Percentiles rank a stretch among this genome's conserved stretches.
Conservation (phyloP, 2,797 vertebrate species). For the Tinamus major region DNA sequence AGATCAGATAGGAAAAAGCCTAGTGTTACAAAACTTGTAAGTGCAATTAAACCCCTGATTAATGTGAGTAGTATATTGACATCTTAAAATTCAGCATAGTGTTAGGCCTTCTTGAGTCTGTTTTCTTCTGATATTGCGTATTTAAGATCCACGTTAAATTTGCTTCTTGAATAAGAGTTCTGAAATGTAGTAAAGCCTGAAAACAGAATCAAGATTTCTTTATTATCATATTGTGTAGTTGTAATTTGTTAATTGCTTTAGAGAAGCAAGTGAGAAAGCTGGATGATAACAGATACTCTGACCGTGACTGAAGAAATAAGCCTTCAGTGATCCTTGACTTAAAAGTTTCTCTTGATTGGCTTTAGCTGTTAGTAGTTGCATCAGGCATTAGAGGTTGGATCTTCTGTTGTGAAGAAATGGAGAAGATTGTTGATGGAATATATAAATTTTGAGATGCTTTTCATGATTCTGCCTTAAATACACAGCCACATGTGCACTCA, state of each 20-base stretch:
- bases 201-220: not conserved
- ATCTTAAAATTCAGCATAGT: not conserved
- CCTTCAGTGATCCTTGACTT: not conserved
- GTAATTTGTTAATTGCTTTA: not conserved
- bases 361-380: not conserved
- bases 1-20: not conserved
- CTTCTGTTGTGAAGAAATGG: not conserved
- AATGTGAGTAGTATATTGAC: not conserved
- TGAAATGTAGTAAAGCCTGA: not conserved
- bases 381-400: not conserved
- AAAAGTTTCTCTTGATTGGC: not conserved
- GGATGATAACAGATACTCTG: not conserved
- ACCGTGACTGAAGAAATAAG: not conserved
- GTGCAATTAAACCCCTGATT: not conserved
- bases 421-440: not conserved
- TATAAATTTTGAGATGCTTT: not conserved
- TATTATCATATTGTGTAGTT: not conserved
- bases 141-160: not conserved
- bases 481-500: not conserved
- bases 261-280: not conserved
- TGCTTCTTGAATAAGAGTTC: not conserved
- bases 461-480: not conserved
- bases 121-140: not conserved
- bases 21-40: rapidly evolving
- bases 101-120: not conserved